phyloP scores from a whole-genome alignment of 2,888 invertebrate species.

The Netelia fuscicornis region DNA sequence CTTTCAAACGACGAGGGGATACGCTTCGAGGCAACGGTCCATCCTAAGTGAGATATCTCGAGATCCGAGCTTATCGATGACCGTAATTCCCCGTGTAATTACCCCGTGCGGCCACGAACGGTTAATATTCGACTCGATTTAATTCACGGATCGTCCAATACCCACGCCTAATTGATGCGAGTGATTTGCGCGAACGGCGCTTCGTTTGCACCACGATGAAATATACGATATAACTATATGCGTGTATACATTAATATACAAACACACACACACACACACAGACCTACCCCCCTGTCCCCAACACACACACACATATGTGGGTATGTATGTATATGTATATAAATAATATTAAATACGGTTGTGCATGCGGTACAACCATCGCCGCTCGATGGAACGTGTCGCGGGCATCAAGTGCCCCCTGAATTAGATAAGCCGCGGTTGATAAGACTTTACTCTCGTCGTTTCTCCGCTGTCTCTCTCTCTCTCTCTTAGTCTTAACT shows the following conservation, averaged over 20 bases:
- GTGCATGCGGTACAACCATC: slow-evolving; percentile 22
- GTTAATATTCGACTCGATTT: slow-evolving; percentile 64
- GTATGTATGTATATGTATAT: not conserved
- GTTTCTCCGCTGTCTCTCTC: slow-evolving; percentile 11
- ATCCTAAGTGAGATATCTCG: slow-evolving; percentile 67
- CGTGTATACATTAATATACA: not conserved
- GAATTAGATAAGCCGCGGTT: slow-evolving; percentile 56
- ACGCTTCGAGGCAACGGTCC: slow-evolving; percentile 15
- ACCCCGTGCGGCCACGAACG: slow-evolving; percentile 49
- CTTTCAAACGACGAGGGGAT: slow-evolving; percentile 21
- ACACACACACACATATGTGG: no score
- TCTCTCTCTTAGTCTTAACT: slow-evolving; percentile 26
- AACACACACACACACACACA: not conserved
- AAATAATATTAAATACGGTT: slow-evolving; percentile 35
- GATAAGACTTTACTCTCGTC: slow-evolving; percentile 48
- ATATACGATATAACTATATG: slow-evolving; percentile 26
- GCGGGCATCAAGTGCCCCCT: slow-evolving; percentile 49
- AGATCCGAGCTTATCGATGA: slow-evolving; percentile 61
- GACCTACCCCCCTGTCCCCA: no score
- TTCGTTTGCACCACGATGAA: slow-evolving; percentile 32
- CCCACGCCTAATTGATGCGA: slow-evolving; percentile 66
- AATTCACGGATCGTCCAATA: slow-evolving; percentile 53
- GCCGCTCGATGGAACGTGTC: slow-evolving; percentile 62
- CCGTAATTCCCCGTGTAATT: slow-evolving; percentile 68
- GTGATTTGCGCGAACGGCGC: slow-evolving; percentile 58